These are phyloP conservation scores for Tympanuchus pallidicinctus DNA, from an alignment of 2,113 vertebrate genomes.

Conservation along the genomic window DNA sequence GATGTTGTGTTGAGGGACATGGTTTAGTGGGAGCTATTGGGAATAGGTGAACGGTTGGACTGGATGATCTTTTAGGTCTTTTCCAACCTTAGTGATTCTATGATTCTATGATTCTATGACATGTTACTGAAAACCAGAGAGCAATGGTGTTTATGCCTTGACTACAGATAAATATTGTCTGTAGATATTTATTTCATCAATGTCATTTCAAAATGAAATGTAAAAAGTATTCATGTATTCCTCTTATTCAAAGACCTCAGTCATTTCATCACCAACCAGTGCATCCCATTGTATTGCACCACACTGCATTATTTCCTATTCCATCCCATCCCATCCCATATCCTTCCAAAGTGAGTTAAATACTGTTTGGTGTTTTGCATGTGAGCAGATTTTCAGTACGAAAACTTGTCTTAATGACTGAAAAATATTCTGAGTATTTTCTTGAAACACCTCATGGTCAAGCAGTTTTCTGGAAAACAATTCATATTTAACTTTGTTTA, in stretches of 20 bases:
- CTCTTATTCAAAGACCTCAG: background rate
- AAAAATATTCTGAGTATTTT: background rate
- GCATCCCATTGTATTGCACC: background rate
- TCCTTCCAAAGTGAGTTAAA: background rate
- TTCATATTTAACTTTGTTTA: background rate
- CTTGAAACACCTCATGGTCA: background rate
- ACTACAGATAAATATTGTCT: fast-evolving
- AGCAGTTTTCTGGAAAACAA: background rate
- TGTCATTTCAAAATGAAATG: background rate
- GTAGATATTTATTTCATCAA: background rate
- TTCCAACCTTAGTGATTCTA: too few relatives aligned
- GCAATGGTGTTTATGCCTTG: background rate
- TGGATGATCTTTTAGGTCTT: too few relatives aligned
- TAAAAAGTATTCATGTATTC: background rate
- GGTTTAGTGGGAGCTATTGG: too few relatives aligned
- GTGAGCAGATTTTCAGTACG: background rate
- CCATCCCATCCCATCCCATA: background rate
- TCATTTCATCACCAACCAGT: background rate
- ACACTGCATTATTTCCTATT: background rate
- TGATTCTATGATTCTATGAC: too few relatives aligned
- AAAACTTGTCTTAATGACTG: background rate
- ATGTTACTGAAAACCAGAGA: background rate
- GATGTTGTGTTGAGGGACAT: too few relatives aligned
- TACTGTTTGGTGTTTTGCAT: background rate
- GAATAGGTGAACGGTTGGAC: too few relatives aligned